A percentile compares a stretch with the other conserved stretches of the same genome.
phyloP scores from a whole-genome alignment of 2,113 vertebrate species.

The Opisthocomus hoazin region DNA sequence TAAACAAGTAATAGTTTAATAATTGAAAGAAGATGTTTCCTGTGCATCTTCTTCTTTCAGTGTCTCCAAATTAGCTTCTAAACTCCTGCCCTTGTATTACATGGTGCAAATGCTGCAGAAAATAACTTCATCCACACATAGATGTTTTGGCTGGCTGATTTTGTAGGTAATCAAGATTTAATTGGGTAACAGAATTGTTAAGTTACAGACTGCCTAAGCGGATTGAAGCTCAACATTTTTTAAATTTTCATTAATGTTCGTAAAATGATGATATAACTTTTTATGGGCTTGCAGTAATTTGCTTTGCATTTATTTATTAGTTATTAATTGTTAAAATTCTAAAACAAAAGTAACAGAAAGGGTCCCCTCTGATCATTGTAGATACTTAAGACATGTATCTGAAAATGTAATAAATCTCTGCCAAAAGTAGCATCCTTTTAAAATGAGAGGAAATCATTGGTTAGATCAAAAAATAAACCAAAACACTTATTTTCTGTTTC shows the following conservation, averaged over 20 bases:
- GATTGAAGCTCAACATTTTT: not conserved
- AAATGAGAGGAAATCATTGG: not conserved
- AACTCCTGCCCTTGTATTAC: not conserved
- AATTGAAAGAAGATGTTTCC: not conserved
- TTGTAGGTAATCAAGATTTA: not conserved
- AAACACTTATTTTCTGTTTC: not conserved
- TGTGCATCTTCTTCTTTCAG: not conserved
- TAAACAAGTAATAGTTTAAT: not conserved
- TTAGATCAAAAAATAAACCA: not conserved
- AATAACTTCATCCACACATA: not conserved
- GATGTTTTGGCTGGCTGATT: not conserved
- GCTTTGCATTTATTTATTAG: not conserved
- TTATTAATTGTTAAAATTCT: not conserved
- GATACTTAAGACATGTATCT: not conserved
- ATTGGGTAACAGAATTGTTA: not conserved
- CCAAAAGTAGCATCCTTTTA: not conserved
- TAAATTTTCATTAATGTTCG: not conserved
- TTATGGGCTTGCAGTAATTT: constrained; percentile 12
- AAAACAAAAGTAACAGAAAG: not conserved
- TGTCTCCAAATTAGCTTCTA: not conserved
- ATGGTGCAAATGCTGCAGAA: not conserved
- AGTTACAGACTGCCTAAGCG: not conserved
- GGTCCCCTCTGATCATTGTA: not conserved
- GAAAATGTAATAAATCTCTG: not conserved
- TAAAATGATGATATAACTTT: not conserved